phyloP scores from a whole-genome alignment of 2,888 invertebrate species.

The Molorchus minor region DNA sequence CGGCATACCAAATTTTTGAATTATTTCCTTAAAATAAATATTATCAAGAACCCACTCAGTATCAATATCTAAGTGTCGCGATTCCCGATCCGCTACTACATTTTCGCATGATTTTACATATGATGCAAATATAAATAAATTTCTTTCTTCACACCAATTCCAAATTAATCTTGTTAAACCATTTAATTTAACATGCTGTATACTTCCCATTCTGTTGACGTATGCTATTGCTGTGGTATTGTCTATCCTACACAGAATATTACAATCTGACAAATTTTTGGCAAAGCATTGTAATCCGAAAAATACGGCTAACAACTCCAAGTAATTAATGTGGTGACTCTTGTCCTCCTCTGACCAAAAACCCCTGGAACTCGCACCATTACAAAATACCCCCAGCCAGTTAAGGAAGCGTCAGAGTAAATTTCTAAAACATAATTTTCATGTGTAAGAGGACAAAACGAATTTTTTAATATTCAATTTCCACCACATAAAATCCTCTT shows the following conservation, averaged over 20 bases:
- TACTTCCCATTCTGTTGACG: slow-evolving; percentile 32
- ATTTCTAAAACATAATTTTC: slow-evolving; percentile 25
- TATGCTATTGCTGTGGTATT: slow-evolving; percentile 31
- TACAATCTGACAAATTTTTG: neutral
- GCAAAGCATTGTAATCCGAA: slow-evolving; percentile 36
- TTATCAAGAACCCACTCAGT: slow-evolving; percentile 13
- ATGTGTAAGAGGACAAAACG: slow-evolving; percentile 16
- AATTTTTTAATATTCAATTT: slow-evolving; percentile 19
- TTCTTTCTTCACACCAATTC: slow-evolving; percentile 28
- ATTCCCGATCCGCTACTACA: slow-evolving; percentile 23
- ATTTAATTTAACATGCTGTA: slow-evolving; percentile 19
- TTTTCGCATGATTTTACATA: slow-evolving; percentile 26
- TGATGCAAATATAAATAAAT: slow-evolving; percentile 26
- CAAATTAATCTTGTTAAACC: slow-evolving; percentile 9
- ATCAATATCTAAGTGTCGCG: slow-evolving; percentile 1
- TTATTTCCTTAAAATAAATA: slow-evolving; percentile 2
- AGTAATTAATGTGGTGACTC: slow-evolving; percentile 12
- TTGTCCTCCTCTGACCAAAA: slow-evolving; percentile 32
- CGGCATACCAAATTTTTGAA: slow-evolving; percentile 10
- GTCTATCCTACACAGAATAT: slow-evolving; percentile 27
- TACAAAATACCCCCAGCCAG: slow-evolving; percentile 38
- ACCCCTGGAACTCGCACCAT: slow-evolving; percentile 23
- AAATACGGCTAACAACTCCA: slow-evolving; percentile 39
- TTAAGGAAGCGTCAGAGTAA: slow-evolving; percentile 40
- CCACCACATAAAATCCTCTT: slow-evolving; percentile 43